These are phyloP conservation scores for Romanomermis culicivorax DNA, from an alignment of 2,888 invertebrate species.

Conservation along the genomic window DNA sequence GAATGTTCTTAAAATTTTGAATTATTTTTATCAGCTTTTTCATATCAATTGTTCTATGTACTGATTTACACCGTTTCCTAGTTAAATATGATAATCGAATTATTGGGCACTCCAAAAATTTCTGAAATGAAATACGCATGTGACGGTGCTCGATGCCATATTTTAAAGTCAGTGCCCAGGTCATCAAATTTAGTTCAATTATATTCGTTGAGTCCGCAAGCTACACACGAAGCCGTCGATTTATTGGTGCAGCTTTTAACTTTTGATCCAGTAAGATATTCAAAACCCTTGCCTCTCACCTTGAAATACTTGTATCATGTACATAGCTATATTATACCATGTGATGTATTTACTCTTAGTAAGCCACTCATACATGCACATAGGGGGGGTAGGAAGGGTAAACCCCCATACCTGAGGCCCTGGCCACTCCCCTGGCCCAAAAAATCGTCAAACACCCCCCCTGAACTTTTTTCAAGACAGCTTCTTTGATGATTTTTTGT, in stretches of 20 bases:
- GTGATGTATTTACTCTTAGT: too few species aligned
- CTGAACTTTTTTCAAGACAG: too few species aligned
- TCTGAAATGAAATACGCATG: slow-evolving; percentile 95
- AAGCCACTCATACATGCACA: too few species aligned
- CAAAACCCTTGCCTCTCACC: background rate
- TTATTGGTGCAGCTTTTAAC: slow-evolving; percentile 87
- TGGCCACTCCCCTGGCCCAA: too few species aligned
- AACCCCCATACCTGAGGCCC: too few species aligned
- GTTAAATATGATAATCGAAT: slow-evolving; percentile 83
- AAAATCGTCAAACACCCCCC: too few species aligned
- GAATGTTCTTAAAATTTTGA: background rate
- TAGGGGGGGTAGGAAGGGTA: too few species aligned
- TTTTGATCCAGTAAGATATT: slow-evolving; percentile 68
- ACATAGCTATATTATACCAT: too few species aligned
- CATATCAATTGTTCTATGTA: background rate
- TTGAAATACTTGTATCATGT: too few species aligned
- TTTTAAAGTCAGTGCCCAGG: slow-evolving; percentile 64
- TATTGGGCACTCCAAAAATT: slow-evolving; percentile 76
- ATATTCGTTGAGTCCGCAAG: slow-evolving; percentile 72
- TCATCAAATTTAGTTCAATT: slow-evolving; percentile 42
- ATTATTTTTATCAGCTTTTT: background rate
- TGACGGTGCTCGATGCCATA: slow-evolving; percentile 75
- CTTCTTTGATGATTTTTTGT: too few species aligned
- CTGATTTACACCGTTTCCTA: slow-evolving; percentile 31
- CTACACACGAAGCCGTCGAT: slow-evolving; percentile 93